Evolutionary conservation across 2,797 vertebrate species (phyloP), one percentile per base, ranked within the genome.

Genomic region (Rhadinocentrus ornatus): DNA sequence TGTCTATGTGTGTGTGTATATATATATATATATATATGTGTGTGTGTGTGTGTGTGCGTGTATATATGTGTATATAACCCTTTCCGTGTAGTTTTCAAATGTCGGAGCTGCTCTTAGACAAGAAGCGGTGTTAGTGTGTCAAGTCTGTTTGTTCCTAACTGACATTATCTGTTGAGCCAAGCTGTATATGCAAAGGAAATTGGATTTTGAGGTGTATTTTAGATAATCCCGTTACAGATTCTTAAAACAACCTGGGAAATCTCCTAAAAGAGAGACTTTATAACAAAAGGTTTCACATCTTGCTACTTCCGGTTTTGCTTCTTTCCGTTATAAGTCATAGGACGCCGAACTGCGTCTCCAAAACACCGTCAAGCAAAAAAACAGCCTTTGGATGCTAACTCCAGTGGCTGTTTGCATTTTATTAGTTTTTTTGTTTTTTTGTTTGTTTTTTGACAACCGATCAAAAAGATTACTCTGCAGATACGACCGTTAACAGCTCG

Each of bases 281-380:
- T 37, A 6, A 1, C 22, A 34, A 27, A 37, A 72, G 0, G 3
- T 0, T 20, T 71, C 35, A 1, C 1, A 11, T 0, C 6, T 1
- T 6, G 0, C 0, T 18, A 53, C 52, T 74, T 84, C 85, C 77
- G 32, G 68, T 34, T 82, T 69, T 20, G 29, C 34, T 48, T 48
- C n/a, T 10, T 10, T 3, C n/a, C 9, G n/a, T n/a, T 41, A 16
- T 16, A 18, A 20, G 6, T n/a, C 11, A 13, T 12, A 41, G n/a
- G n/a, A 22, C 9, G n/a, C 7, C 0, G 5, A 2, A 39, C 5
- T 44, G 8, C 7, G 44, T n/a, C 44, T 46, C 18, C 8, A 7
- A 20, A 13, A 37, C 16, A 6, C 8, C 2, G n/a, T 22, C n/a
- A 22, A 22, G 22, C 22, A 22, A 44, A 44, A 3, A n/a, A n/a